A percentile compares a stretch with the other conserved stretches of the same genome.
Conservation (phyloP, 2,113 vertebrate species). For the Calyptomena viridis region DNA sequence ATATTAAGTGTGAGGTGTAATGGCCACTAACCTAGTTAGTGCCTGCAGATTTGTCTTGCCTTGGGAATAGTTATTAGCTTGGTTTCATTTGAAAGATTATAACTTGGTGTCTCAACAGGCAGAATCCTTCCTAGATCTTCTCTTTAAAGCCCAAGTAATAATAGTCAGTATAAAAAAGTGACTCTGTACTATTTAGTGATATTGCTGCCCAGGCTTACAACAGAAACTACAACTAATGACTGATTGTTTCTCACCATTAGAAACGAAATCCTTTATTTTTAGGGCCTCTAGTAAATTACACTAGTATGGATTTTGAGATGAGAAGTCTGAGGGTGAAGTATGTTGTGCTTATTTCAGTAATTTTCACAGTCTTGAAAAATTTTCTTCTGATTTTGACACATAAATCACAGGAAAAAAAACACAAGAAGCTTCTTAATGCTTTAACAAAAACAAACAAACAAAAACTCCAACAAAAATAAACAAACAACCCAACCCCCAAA, state of each 20-base stretch:
- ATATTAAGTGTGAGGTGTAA: slow-evolving; percentile 12
- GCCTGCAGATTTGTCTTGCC: slow-evolving; percentile 12
- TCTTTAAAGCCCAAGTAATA: slow-evolving; percentile 12
- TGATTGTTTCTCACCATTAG: slow-evolving; percentile 13
- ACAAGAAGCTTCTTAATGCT: not conserved
- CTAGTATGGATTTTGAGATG: not conserved
- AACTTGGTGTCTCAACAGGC: slow-evolving; percentile 6
- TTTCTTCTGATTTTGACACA: not conserved
- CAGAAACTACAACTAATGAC: slow-evolving; percentile 5
- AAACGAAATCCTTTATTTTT: slow-evolving; percentile 26
- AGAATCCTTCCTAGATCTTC: slow-evolving; percentile 11
- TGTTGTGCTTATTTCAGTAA: not conserved
- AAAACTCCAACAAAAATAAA: not conserved
- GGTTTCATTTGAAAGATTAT: slow-evolving; percentile 26
- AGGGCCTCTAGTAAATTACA: not conserved
- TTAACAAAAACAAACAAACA: not conserved
- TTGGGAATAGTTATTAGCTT: slow-evolving; percentile 25
- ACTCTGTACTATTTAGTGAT: not conserved
- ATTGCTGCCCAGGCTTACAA: not conserved
- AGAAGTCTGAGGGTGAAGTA: not conserved
- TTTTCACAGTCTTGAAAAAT: not conserved
- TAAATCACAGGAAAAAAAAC: not conserved
- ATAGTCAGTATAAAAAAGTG: slow-evolving; percentile 2
- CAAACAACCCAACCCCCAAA: not conserved
- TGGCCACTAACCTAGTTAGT: slow-evolving; percentile 27